A percentile compares a stretch with the other conserved stretches of the same genome.
Conservation (phyloP, 2,797 vertebrate genomes). For the Champsocephalus esox region DNA sequence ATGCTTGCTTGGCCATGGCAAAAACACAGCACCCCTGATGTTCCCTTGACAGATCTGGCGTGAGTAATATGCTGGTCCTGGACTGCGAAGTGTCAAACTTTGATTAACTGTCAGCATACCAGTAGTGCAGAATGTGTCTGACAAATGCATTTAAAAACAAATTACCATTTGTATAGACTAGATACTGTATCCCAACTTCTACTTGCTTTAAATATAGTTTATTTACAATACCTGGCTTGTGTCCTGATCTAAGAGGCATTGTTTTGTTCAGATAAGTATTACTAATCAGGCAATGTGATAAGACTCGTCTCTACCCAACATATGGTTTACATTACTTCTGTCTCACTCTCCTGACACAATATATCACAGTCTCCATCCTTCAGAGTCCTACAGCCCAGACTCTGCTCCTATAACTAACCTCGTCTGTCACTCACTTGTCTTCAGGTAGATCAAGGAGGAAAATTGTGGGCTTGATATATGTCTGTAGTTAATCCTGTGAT, state of each 20-base stretch:
- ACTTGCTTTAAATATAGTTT: neutral
- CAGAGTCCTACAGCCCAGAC: constrained; percentile 45
- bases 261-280: constrained; percentile 50
- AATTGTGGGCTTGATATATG: constrained; percentile 62
- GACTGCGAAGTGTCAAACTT: constrained; percentile 40
- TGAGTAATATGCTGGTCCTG: constrained; percentile 36
- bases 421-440: constrained; percentile 71
- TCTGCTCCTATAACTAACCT: constrained; percentile 66
- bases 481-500: constrained; percentile 60
- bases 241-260: constrained; percentile 42
- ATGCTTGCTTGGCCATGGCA: constrained; percentile 76
- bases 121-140: constrained; percentile 3
- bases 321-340: constrained; percentile 76
- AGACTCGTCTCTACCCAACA: constrained; percentile 63
- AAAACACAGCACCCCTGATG: constrained; percentile 74
- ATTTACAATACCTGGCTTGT: constrained; percentile 22
- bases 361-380: constrained; percentile 70
- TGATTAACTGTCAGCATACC: constrained; percentile 41
- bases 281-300: constrained; percentile 71
- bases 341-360: constrained; percentile 56
- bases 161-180: neutral
- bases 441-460: constrained; percentile 62
- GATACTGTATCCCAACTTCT: neutral
- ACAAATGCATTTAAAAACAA: constrained; percentile 16
- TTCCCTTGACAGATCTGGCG: constrained; percentile 63